A percentile compares a stretch with the other conserved stretches of the same genome.
phyloP scores from a whole-genome alignment of 2,888 invertebrate species.

The Noctua fimbriata region DNA sequence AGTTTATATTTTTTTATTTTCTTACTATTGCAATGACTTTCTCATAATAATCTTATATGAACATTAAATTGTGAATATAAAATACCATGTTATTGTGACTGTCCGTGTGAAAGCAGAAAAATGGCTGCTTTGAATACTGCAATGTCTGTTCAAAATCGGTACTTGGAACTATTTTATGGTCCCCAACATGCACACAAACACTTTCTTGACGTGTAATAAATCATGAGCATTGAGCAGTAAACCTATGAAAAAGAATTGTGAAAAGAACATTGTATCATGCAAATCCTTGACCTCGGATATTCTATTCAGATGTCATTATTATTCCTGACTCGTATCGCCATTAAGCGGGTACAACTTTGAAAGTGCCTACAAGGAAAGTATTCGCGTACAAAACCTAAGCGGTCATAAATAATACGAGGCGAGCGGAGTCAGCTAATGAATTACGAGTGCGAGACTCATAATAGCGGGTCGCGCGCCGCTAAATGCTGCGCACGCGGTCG shows the following conservation, averaged over 20 bases:
- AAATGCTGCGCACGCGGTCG: constrained; percentile 69
- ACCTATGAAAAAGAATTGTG: constrained; percentile 69
- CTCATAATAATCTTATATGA: constrained; percentile 23
- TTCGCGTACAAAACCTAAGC: constrained; percentile 83
- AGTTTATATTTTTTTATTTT: neutral
- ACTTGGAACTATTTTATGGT: constrained; percentile 71
- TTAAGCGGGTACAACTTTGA: constrained; percentile 79
- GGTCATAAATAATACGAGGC: constrained; percentile 85
- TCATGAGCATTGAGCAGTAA: constrained; percentile 70
- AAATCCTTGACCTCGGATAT: constrained; percentile 82
- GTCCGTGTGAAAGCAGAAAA: constrained; percentile 46
- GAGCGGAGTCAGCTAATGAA: constrained; percentile 87
- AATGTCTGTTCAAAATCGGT: constrained; percentile 59
- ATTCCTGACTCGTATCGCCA: constrained; percentile 77
- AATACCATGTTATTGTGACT: constrained; percentile 16
- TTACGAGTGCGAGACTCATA: constrained; percentile 83
- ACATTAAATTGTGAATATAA: constrained; percentile 4
- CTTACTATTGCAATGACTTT: constrained; percentile 5
- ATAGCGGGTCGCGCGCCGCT: constrained; percentile 78
- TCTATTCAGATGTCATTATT: constrained; percentile 85
- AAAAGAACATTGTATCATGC: constrained; percentile 78
- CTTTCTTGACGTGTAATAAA: constrained; percentile 72
- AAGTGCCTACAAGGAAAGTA: constrained; percentile 77
- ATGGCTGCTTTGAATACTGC: constrained; percentile 54
- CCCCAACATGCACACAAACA: constrained; percentile 58